Evolutionary conservation across 2,888 invertebrate genomes (phyloP), one percentile per base, ranked within the genome.

Genomic region (Caenorhabditis afra): DNA sequence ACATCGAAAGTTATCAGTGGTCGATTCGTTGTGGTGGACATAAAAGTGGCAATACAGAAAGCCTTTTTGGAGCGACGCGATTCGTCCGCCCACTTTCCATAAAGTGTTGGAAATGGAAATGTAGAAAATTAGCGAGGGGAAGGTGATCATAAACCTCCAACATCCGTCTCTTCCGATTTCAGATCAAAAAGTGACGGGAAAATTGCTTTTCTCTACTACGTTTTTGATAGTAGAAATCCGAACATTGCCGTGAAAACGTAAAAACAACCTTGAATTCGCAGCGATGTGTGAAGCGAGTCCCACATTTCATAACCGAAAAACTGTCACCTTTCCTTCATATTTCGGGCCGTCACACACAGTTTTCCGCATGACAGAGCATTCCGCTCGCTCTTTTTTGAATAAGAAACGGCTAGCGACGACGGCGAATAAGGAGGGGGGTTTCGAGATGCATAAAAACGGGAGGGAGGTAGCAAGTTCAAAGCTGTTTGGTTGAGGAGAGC

Each of bases 391-490:
- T 29, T 29, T 29, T 29, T 29, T 29, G 50, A 57, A 49, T 62
- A 57, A 62, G 71, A 73, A 41, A 39, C 41, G 57, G 57, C 29
- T 7, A 29, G 7, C 29, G 29, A 29, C 4, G 29, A 29, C 29
- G 29, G 29, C 29, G 29, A 29, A 3, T 29, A 29, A 29, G 29
- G 12, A 35, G 3, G 29, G 58, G 52, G 23, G 44, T n/a, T n/a
- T n/a, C n/a, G n/a, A 58, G 58, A 64, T 64, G 73, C 57, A 64
- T 58, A 73, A 64, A 71, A 62, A 70, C 55, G 59, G 49, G 45
- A 50, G 53, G 58, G 70, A 73, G 73, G 73, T 73, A 73, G 55
- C 64, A 73, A 73, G 64, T 73, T 73, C 73, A 50, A 29, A 8
- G 55, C 55, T 11, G 62, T 71, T 71, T 64, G 22, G 41, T 41